Evolutionary conservation across 1,140 invertebrate genomes (phyloP), one percentile per base, ranked within the genome.

Genomic region (Drosophila malerkotliana): DNA sequence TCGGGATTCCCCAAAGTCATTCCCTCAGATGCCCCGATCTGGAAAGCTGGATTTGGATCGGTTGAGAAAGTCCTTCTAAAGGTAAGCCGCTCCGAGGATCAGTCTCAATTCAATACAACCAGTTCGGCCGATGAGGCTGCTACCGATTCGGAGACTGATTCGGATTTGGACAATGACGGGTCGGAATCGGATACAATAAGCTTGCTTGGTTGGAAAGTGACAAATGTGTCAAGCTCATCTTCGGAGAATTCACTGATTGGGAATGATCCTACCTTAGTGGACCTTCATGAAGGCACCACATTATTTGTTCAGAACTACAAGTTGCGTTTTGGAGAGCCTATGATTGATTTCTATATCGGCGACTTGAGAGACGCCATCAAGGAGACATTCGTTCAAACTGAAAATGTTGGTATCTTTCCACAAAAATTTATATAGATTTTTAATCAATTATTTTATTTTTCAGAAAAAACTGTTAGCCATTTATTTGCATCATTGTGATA

Each of bases 401-500:
- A 61, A 7, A 26, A 54, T 37, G 59, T 54, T 14, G 5, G 49
- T 28, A 6, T n/a, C 3, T 9, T 14, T 3, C 7, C 3, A 10
- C 4, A 30, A 41, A 28, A 1, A 28, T 2, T 30, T 3, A n/a
- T 30, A 12, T 26, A 1, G 2, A 1, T 10, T 4, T 60, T 28
- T 12, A 12, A 39, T 54, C 39, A 75, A 91, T 72, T 82, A 93
- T 94, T 0, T 2, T 7, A 14, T 1, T 21, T 32, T 32, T 32
- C 93, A 98, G 97, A 94, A 97, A 79, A 97, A 97, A 93, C 93
- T 98, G 48, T 92, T 99, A 59, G 97, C 96, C 12, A 94, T 99
- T 48, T 99, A 99, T 93, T 93, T 99, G 12, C 98, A 99, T 91
- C 97, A 98, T 92, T 98, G 98, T 91, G 94, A 94, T 15, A 98